Evolutionary conservation across 2,888 invertebrate genomes (phyloP), one percentile per base, ranked within the genome.

Genomic region (Eilema sororculum): DNA sequence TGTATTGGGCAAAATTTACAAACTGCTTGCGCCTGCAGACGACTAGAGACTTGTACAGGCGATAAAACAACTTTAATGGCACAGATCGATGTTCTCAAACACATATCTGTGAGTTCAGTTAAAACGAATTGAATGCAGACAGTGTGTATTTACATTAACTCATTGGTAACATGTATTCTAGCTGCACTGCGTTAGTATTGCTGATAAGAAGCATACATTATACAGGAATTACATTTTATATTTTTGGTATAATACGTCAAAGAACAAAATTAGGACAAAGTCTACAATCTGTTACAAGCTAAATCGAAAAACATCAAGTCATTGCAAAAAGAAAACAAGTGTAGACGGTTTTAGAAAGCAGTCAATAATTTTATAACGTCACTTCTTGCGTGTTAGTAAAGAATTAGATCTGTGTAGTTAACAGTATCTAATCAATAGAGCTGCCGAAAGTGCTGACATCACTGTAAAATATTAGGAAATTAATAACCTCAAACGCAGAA

Each of bases 1-100:
- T 87, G 91, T 89, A 90, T 90, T 90, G 88, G 89, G 84, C 87
- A 79, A 90, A 92, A 92, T 91, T 91, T 92, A 91, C 90, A 84
- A 83, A 84, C 87, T 84, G 77, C 80, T 83, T 80, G 76, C 72
- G 41, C 41, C 13, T 41, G 0, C 41, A 41, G 41, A 41, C 41
- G 16, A 41, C 16, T 16, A 16, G 41, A 73, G 74, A 70, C 81
- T 84, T 41, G 84, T 85, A 86, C 80, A 78, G 82, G 79, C 85
- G 77, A 88, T 90, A 90, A 88, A 90, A 86, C 86, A n/a, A n/a
- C 87, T 90, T 90, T 88, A 91, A 90, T 88, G 87, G 86, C 86
- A 88, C 88, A 89, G 87, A 90, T 90, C 85, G 90, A 91, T 89
- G 86, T 78, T 90, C 91, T 91, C 84, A 87, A 85, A 90, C 87